These are phyloP conservation scores for Sphyrna mokarran DNA, from an alignment of 2,113 vertebrate genomes.

Conservation along the genomic window DNA sequence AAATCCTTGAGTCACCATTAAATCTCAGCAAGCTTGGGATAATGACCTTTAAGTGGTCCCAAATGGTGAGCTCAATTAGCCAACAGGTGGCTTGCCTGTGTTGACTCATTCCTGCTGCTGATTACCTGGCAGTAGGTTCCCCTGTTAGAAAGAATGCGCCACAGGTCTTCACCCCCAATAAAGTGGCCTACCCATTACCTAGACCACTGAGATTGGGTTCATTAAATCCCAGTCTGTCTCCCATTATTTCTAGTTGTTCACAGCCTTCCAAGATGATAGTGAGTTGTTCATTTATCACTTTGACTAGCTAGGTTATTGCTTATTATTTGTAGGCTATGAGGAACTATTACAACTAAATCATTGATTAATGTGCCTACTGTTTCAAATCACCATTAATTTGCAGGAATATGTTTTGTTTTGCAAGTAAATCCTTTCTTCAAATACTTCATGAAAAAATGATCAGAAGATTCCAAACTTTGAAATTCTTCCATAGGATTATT, in stretches of 20 bases:
- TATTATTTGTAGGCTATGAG: not conserved
- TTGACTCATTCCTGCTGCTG: no score
- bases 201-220: no score
- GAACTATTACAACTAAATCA: not conserved
- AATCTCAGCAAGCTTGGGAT: no score
- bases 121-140: no score
- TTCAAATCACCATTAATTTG: not conserved
- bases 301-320: not conserved
- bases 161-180: no score
- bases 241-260: not conserved
- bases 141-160: no score
- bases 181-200: no score
- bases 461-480: not conserved
- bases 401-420: not conserved
- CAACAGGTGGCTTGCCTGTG: no score
- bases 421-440: not conserved
- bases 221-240: not conserved
- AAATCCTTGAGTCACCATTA: no score
- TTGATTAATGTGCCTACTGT: not conserved
- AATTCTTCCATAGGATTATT: not conserved
- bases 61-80: no score
- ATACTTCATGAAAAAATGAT: not conserved
- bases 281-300: not conserved
- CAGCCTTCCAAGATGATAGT: not conserved
- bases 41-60: no score